Evolutionary conservation across 2,888 invertebrate species (phyloP).

Genomic region (Glyphotaelius pellucidus): DNA sequence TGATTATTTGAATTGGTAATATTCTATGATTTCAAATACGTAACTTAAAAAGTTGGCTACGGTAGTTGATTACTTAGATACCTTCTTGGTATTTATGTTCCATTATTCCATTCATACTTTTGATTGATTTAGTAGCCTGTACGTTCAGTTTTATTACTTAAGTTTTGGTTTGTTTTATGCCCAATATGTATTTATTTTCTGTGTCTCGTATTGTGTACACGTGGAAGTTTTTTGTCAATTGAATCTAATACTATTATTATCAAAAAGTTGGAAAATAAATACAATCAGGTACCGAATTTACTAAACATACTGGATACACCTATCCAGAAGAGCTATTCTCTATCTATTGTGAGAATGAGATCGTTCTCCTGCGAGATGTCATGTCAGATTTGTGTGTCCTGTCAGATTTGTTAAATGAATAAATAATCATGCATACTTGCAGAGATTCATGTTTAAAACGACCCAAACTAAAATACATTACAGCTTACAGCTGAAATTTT

Average conservation of each 20-base stretch:
- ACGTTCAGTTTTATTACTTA: neutral
- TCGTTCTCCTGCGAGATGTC: too few species aligned
- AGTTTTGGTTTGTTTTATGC: neutral
- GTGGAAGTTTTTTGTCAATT: neutral
- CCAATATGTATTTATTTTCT: neutral
- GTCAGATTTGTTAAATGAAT: too few species aligned
- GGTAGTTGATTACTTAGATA: too few species aligned
- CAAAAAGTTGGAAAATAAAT: too few species aligned
- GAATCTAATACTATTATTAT: neutral
- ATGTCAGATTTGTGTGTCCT: too few species aligned
- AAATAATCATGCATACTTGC: too few species aligned
- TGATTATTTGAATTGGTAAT: neutral
- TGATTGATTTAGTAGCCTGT: neutral
- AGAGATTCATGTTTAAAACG: too few species aligned
- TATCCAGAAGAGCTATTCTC: too few species aligned
- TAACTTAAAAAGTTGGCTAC: neutral
- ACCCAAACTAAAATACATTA: too few species aligned
- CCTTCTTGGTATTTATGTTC: too few species aligned
- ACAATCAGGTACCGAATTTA: neutral
- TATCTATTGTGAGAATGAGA: too few species aligned
- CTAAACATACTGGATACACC: neutral
- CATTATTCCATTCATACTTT: neutral
- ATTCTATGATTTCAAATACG: neutral
- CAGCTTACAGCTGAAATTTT: too few species aligned
- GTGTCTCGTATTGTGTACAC: neutral